Evolutionary conservation across 2,113 vertebrate species (phyloP), one percentile per base, ranked within the genome.

Genomic region (Sakesphorus luctuosus): DNA sequence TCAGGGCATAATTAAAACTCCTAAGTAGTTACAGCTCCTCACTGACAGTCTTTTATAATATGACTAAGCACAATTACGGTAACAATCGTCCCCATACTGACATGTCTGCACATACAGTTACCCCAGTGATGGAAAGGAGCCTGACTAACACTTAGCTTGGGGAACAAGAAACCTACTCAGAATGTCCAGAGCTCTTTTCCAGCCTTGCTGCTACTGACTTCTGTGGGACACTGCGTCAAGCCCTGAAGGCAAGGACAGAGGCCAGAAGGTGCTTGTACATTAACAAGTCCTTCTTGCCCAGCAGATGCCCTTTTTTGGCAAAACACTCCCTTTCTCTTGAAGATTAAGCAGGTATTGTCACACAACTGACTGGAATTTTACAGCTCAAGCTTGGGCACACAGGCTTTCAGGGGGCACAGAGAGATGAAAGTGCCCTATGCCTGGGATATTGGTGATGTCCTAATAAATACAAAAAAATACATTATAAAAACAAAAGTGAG

Each of bases 1-100:
- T 85, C 76, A 75, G 87, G 79, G 78, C 17, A 2, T 73, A 84
- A 94, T 87, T 87, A 95, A 94, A 91, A 77, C 85, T 49, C 72
- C 62, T 62, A 43, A 68, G 61, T 23, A 80, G 56, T 61, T 94
- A 50, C 49, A 95, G 68, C 66, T 85, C 86, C 59, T 84, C 66
- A 73, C 10, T 77, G 66, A 89, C 46, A 85, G 62, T 46, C 80
- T 83, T 87, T 84, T 89, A 94, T 43, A 21, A 82, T 93, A 91
- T 10, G 3, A 89, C 21, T 92, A 36, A 84, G 89, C 13, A 5
- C 82, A 90, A 14, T 66, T 86, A 75, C 65, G 63, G 66, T 62
- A 80, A 88, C 0, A 0, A 59, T 74, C 56, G 83, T 96, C 67
- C 74, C 76, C 82, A 46, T 6, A 0, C 35, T 69, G 65, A 66